These are phyloP conservation scores for Corella eumyota DNA, from an alignment of 23 tunicate species.

Conservation along the genomic window DNA sequence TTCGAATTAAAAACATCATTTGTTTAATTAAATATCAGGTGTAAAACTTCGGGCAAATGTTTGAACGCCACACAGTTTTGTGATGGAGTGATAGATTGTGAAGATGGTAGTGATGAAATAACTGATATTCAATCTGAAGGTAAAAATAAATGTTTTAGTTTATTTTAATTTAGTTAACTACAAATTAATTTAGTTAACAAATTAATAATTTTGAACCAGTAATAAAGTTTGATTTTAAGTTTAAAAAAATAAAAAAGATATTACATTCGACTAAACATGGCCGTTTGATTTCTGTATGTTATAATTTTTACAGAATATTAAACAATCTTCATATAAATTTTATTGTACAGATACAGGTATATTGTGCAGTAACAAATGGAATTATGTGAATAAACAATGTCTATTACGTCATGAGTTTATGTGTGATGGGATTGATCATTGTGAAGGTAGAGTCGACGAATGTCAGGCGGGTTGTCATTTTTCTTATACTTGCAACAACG, in stretches of 20 bases:
- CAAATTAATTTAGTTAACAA: too few species aligned
- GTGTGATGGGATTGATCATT: constrained; percentile 78
- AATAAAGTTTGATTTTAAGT: too few species aligned
- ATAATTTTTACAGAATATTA: background rate
- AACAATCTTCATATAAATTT: too few species aligned
- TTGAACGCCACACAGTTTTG: constrained; percentile 46
- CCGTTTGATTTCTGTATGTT: too few species aligned
- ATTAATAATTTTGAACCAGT: too few species aligned
- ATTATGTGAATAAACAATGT: constrained; percentile 18
- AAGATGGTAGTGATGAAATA: constrained; percentile 62
- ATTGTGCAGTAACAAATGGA: constrained; percentile 70
- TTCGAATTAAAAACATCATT: too few species aligned
- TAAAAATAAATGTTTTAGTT: too few species aligned
- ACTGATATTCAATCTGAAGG: constrained; percentile 1
- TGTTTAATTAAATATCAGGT: too few species aligned
- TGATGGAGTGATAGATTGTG: constrained; percentile 46
- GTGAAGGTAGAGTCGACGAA: constrained; percentile 56
- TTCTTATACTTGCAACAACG: constrained; percentile 48
- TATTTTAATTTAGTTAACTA: too few species aligned
- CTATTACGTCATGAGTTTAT: constrained; percentile 17
- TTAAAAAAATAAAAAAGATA: too few species aligned
- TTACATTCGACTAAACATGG: too few species aligned
- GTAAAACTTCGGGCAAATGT: constrained; percentile 28
- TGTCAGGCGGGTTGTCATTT: constrained; percentile 16
- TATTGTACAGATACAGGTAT: too few species aligned